phyloP scores from a whole-genome alignment of 2,113 vertebrate genomes.

The Caracal caracal region DNA sequence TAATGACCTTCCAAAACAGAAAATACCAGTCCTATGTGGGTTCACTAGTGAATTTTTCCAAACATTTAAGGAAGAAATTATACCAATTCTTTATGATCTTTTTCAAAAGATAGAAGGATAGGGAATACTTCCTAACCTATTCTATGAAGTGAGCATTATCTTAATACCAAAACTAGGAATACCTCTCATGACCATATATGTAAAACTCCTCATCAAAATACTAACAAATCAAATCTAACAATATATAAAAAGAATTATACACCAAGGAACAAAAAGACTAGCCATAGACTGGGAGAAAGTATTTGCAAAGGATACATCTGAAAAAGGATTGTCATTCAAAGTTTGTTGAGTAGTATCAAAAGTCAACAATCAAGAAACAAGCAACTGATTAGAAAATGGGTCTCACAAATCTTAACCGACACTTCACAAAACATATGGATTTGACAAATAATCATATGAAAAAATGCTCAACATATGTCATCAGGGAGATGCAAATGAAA shows the following conservation, averaged over 20 bases:
- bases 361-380: background rate
- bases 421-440: background rate
- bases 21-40: background rate
- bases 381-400: background rate
- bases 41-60: background rate
- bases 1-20: background rate
- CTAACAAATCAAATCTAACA: background rate
- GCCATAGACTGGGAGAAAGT: background rate
- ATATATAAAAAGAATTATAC: background rate
- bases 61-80: background rate
- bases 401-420: background rate
- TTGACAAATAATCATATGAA: background rate
- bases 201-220: background rate
- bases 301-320: background rate
- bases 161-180: background rate
- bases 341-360: background rate
- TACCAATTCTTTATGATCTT: background rate
- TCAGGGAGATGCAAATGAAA: background rate
- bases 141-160: background rate
- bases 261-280: background rate
- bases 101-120: background rate
- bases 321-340: background rate
- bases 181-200: background rate
- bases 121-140: background rate
- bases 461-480: background rate